Evolutionary conservation across 1,140 invertebrate genomes (phyloP), one percentile per base, ranked within the genome.

Genomic region (Papilio helenus): DNA sequence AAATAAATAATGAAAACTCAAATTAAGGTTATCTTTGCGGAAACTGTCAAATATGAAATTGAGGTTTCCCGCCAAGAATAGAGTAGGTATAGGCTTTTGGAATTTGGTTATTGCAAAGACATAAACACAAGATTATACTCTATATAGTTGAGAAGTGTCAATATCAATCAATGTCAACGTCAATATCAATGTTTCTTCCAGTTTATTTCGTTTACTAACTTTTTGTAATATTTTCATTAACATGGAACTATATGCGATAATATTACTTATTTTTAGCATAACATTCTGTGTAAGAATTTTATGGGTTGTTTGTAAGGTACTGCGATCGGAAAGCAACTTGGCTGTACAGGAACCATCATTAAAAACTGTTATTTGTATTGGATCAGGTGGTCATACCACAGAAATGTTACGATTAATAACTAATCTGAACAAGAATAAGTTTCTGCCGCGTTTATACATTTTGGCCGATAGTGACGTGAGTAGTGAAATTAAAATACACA

Each of bases 341-440:
- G 26, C 44, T 39, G 72, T 79, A 82, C 72, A 82, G 82, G 73
- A 86, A 81, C 81, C 79, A 61, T 83, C 81, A 61, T 81, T 94
- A 26, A 87, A 88, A 81, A 94, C 93, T n/a, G 83, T 95, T 42
- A 84, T 93, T 44, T 95, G 94, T 76, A 94, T 95, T 68, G 94
- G 94, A 55, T 95, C 94, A 20, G 94, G 94, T 77, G 97, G 97
- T 14, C 98, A 99, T 90, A 99, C 98, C 3, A 96, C 97, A 42
- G 98, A 99, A 95, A 98, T 99, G 96, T 88, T 99, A 61, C 94
- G 96, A 80, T 94, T 99, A 39, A 89, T 97, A 39, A 91, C 95
- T 82, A 93, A 95, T 55, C 87, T 98, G 26, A 94, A 96, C 86
- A 89, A 88, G 79, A 83, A 91, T 9, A 95, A 95, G 83, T 98